A percentile compares a stretch with the other conserved stretches of the same genome.
These are phyloP conservation scores for Sphyrna mokarran DNA, from an alignment of 2,113 vertebrate species.

Conservation along the genomic window DNA sequence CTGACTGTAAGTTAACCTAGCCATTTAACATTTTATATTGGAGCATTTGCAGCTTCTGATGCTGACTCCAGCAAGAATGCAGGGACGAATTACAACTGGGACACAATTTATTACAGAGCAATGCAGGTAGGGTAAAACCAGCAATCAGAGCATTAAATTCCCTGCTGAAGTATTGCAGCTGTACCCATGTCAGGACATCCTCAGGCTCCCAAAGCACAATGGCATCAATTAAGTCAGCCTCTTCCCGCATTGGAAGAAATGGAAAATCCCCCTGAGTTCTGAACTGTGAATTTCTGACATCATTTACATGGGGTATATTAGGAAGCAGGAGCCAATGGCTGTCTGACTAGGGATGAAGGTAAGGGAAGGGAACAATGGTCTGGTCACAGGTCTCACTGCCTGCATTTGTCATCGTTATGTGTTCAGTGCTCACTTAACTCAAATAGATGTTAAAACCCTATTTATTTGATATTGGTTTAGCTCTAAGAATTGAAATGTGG, in stretches of 20 bases:
- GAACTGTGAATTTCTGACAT: neutral
- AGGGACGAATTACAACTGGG: too few species aligned
- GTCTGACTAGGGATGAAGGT: neutral
- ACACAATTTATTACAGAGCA: too few species aligned
- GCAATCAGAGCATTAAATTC: too few species aligned
- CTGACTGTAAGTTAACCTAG: too few species aligned
- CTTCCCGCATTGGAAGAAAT: neutral
- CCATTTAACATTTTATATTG: too few species aligned
- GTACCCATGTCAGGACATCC: too few species aligned
- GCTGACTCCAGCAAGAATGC: too few species aligned
- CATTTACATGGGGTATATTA: neutral
- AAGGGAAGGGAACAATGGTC: neutral
- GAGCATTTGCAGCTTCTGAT: too few species aligned
- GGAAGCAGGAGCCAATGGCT: neutral
- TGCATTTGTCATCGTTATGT: neutral
- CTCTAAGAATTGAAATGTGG: neutral
- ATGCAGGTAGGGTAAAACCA: too few species aligned
- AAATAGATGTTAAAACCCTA: neutral
- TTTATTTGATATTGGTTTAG: neutral
- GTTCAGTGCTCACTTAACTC: neutral
- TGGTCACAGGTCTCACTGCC: neutral
- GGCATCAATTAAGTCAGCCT: neutral
- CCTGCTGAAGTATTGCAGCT: too few species aligned
- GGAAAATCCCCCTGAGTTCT: too few species aligned
- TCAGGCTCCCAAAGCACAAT: too few species aligned